phyloP scores from a whole-genome alignment of 2,888 invertebrate genomes.

The Darwinula stevensoni region DNA sequence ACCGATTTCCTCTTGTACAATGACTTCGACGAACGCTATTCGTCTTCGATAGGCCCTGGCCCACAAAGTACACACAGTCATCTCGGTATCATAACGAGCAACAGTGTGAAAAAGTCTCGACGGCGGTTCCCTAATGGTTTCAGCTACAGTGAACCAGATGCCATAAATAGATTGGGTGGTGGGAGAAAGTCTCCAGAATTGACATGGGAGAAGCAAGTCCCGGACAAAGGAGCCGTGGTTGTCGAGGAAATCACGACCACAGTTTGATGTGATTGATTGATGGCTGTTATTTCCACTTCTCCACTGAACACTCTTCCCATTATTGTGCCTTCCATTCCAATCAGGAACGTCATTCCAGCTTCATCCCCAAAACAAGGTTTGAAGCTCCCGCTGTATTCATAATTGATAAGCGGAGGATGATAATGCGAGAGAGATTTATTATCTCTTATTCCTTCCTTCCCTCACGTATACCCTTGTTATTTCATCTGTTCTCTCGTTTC shows the following conservation, averaged over 20 bases:
- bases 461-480: too few relatives aligned
- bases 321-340: too few relatives aligned
- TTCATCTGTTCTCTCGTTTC: too few relatives aligned
- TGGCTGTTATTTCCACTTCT: too few relatives aligned
- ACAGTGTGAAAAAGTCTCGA: neutral
- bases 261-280: neutral
- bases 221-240: neutral
- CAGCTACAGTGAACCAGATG: neutral
- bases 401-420: too few relatives aligned
- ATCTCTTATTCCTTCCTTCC: too few relatives aligned
- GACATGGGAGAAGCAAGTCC: neutral
- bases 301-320: too few relatives aligned
- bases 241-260: constrained; percentile 1
- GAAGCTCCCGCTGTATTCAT: too few relatives aligned
- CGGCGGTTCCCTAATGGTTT: neutral
- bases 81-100: neutral
- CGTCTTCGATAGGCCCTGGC: too few relatives aligned
- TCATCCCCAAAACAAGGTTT: too few relatives aligned
- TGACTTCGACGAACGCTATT: constrained; percentile 1
- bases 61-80: neutral
- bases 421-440: too few relatives aligned
- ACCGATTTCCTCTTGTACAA: constrained; percentile 1
- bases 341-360: too few relatives aligned
- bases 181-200: neutral
- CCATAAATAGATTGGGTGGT: neutral